Conservation (phyloP, 2,797 vertebrate genomes). For the Crypturellus tataupa region DNA sequence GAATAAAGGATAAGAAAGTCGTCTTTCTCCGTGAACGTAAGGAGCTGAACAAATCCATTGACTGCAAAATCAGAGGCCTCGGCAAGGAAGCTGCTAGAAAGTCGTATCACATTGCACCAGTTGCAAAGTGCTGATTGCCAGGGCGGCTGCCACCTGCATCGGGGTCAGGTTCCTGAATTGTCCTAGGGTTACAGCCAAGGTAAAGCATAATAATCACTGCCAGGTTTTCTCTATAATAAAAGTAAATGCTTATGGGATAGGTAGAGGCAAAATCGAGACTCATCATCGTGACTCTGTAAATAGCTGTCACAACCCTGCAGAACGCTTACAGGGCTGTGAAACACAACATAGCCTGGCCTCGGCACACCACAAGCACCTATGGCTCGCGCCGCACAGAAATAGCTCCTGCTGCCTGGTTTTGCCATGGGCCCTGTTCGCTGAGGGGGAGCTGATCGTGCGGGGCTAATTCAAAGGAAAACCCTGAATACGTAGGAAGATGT, state of each 20-base stretch:
- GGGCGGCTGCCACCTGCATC: background rate
- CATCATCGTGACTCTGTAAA: background rate
- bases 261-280: constrained; percentile 27
- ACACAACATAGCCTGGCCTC: background rate
- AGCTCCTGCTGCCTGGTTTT: constrained; percentile 28
- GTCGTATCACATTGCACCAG: rapidly evolving
- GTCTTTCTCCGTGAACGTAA: background rate
- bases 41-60: background rate
- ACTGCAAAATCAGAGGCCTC: background rate
- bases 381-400: constrained; percentile 34
- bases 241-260: constrained; percentile 2
- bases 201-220: constrained; percentile 10
- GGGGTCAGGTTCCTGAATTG: background rate
- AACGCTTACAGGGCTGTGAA: background rate
- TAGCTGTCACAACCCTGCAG: constrained; percentile 41
- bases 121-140: background rate
- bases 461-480: background rate
- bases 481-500: constrained; percentile 11
- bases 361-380: background rate
- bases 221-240: constrained; percentile 11
- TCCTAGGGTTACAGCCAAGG: background rate
- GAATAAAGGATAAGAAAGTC: background rate
- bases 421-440: background rate
- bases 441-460: background rate
- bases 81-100: background rate